Evolutionary conservation across 2,797 vertebrate species (phyloP), one percentile per base, ranked within the genome.

Genomic region (Diplodus puntazzo): DNA sequence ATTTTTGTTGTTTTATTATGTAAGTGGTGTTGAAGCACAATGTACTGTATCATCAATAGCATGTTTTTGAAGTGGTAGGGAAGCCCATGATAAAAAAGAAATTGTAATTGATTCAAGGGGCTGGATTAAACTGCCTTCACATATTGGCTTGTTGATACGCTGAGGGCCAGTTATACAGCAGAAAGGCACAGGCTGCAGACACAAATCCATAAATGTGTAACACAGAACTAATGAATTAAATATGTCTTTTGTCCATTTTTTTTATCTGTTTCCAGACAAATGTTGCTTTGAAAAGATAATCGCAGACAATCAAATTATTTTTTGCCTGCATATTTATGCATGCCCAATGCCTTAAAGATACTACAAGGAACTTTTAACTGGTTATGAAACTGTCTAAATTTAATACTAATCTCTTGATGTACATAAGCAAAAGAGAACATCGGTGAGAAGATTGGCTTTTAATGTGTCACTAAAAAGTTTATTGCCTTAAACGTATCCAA

Each of bases 21-120:
- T 42, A 39, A 68, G 49, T 62, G 39, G 3, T 63, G 16, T 73
- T 72, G 16, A 58, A 25, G 50, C 16, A 25, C 54, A 55, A 11
- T 30, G 9, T 42, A 50, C 42, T 46, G 13, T 43, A n/a, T 46
- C 25, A 74, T 64, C 5, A 71, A 2, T 6, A 50, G 9, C 43
- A 5, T 43, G 25, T 39, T 60, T 59, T 42, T 58, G 8, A 63
- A 27, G 23, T 62, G 39, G 17, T 54, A 53, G 12, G 10, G 30
- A 53, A 73, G 69, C 39, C 18, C 17, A 23, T 59, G 21, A 61
- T 21, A 20, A 46, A 27, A 57, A 58, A 18, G 0, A 50, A 64
- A 52, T 11, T 4, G 1, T 46, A 39, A n/a, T 27, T 60, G 30
- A 50, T 23, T 11, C 11, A 57, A 23, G 3, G 10, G 50, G 43